These are phyloP conservation scores for Hippoglossus hippoglossus DNA, from an alignment of 2,797 vertebrate genomes.

Conservation along the genomic window DNA sequence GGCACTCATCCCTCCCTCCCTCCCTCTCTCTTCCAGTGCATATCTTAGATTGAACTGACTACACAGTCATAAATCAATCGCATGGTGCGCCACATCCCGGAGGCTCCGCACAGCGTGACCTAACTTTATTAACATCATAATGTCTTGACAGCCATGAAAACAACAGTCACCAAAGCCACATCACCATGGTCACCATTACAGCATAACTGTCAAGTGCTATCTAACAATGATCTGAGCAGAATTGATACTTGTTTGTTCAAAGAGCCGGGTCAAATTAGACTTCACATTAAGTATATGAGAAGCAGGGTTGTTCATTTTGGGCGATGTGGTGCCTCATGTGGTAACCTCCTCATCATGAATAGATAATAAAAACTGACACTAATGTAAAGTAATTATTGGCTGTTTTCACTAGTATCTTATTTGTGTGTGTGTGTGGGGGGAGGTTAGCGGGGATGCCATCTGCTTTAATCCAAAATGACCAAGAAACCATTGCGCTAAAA, in stretches of 20 bases:
- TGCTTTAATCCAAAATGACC: too few species aligned
- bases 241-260: neutral
- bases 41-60: conserved; percentile 81
- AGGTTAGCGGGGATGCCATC: too few species aligned
- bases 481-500: too few species aligned
- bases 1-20: conserved; percentile 3
- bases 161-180: conserved; percentile 19
- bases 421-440: too few species aligned
- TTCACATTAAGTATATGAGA: neutral
- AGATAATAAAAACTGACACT: neutral
- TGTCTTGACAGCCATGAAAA: conserved; percentile 60
- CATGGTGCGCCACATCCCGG: conserved; percentile 57
- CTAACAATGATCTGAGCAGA: conserved; percentile 18
- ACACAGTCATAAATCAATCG: conserved; percentile 79
- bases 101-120: conserved; percentile 58
- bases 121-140: conserved; percentile 78
- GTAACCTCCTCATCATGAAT: neutral
- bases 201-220: neutral
- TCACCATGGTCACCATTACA: conserved; percentile 45
- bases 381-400: neutral
- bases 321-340: neutral
- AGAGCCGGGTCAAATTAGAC: neutral
- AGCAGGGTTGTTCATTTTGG: neutral
- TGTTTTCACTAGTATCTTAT: neutral
- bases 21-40: conserved; percentile 49